Percentiles rank a stretch among this genome's conserved stretches.
These are phyloP conservation scores for Eupristina koningsbergeri DNA, from an alignment of 1,140 invertebrate genomes.

Conservation along the genomic window DNA sequence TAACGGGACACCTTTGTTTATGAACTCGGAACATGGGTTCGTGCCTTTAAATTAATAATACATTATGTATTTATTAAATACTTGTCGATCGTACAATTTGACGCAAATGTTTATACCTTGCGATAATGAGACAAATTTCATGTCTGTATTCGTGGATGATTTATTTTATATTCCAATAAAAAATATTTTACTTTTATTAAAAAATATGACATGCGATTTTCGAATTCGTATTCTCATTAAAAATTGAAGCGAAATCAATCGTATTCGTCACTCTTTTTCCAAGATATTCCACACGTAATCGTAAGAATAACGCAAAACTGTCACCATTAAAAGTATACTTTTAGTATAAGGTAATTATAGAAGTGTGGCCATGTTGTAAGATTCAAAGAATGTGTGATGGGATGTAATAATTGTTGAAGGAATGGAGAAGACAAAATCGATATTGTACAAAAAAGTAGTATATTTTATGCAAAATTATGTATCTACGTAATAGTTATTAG, in stretches of 20 bases:
- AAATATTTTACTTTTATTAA: not conserved
- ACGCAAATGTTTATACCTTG: not conserved
- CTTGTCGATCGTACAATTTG: not conserved
- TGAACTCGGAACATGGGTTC: not conserved
- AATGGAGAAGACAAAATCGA: conserved; percentile 21
- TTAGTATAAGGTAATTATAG: not conserved
- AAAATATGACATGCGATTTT: not conserved
- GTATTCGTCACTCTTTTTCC: no score
- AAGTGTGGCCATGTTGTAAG: conserved; percentile 13
- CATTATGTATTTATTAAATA: not conserved
- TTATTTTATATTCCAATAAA: not conserved
- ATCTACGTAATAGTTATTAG: conserved; percentile 3
- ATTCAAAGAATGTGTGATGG: conserved; percentile 25
- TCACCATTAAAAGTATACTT: not conserved
- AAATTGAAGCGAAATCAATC: not conserved
- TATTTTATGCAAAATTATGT: conserved; percentile 17
- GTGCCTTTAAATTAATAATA: conserved; percentile 3
- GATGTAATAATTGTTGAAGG: conserved; percentile 16
- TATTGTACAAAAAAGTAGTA: conserved; percentile 18
- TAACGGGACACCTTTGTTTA: not conserved
- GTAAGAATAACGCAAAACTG: not conserved
- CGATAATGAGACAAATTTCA: not conserved
- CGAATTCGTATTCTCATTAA: not conserved
- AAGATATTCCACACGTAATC: not conserved
- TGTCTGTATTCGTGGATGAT: not conserved